phyloP scores from a whole-genome alignment of 2,797 vertebrate species.

The Rhinichthys osculus region DNA sequence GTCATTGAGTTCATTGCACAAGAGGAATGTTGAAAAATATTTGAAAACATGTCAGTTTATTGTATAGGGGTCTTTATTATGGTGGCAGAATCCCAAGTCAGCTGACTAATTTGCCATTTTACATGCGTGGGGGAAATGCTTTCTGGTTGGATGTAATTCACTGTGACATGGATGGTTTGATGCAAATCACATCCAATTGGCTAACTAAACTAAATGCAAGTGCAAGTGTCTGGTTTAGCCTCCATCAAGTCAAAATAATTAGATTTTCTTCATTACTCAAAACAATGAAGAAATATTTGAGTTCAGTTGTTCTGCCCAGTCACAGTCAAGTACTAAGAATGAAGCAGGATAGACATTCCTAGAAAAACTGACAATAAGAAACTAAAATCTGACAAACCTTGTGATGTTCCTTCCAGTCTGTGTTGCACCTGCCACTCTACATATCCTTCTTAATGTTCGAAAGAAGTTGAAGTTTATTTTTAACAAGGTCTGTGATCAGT shows the following conservation, averaged over 20 bases:
- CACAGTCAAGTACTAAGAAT: not conserved
- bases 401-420: not conserved
- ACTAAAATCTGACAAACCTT: not conserved
- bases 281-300: not conserved
- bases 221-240: not conserved
- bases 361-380: not conserved
- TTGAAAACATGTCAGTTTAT: not conserved
- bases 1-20: constrained; percentile 1
- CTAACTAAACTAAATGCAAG: not conserved
- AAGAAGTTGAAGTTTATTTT: not conserved
- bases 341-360: not conserved
- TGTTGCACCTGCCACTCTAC: not conserved
- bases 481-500: not conserved
- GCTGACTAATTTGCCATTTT: not conserved
- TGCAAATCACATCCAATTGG: not conserved
- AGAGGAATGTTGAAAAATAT: constrained; percentile 3
- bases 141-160: not conserved
- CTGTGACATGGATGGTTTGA: not conserved
- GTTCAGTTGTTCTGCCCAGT: not conserved
- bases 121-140: not conserved
- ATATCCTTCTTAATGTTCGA: not conserved
- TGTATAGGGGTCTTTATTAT: not conserved
- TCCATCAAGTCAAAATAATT: not conserved
- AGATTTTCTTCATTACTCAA: not conserved
- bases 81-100: constrained; percentile 10